These are phyloP conservation scores for Mantis religiosa DNA, from an alignment of 2,888 invertebrate species.

Conservation along the genomic window DNA sequence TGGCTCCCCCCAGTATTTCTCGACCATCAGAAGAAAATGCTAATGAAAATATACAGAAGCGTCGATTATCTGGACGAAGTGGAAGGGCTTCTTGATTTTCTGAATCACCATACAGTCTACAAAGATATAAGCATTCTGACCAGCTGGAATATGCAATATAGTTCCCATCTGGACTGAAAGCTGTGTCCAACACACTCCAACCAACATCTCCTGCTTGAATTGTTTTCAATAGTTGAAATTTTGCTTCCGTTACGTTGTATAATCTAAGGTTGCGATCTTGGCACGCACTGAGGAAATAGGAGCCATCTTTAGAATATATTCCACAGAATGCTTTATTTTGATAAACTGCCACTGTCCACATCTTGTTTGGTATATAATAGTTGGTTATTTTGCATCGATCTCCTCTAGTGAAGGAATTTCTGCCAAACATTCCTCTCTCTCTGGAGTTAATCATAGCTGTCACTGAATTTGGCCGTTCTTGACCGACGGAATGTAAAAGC, in stretches of 20 bases:
- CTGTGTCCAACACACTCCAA: slow-evolving; percentile 80
- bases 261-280: slow-evolving; percentile 71
- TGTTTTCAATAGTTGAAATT: slow-evolving; percentile 58
- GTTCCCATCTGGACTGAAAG: slow-evolving; percentile 72
- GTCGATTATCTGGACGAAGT: slow-evolving; percentile 57
- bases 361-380: slow-evolving; percentile 59
- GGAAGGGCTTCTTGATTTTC: slow-evolving; percentile 61
- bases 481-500: slow-evolving; percentile 35
- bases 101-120: slow-evolving; percentile 55
- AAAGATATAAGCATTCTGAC: slow-evolving; percentile 67
- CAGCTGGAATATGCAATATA: slow-evolving; percentile 78
- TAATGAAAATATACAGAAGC: slow-evolving; percentile 77
- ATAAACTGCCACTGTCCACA: slow-evolving; percentile 47
- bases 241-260: slow-evolving; percentile 59
- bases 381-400: slow-evolving; percentile 56
- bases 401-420: slow-evolving; percentile 42
- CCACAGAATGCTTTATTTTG: slow-evolving; percentile 67
- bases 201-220: slow-evolving; percentile 71
- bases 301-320: slow-evolving; percentile 66
- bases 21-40: slow-evolving; percentile 70
- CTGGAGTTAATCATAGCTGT: slow-evolving; percentile 47
- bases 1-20: slow-evolving; percentile 74
- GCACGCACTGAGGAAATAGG: slow-evolving; percentile 66
- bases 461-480: slow-evolving; percentile 39
- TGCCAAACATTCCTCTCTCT: slow-evolving; percentile 38